Base-by-base conservation (phyloP, 2,888 invertebrate genomes). In the Drosophila nigritarsus region DNA sequence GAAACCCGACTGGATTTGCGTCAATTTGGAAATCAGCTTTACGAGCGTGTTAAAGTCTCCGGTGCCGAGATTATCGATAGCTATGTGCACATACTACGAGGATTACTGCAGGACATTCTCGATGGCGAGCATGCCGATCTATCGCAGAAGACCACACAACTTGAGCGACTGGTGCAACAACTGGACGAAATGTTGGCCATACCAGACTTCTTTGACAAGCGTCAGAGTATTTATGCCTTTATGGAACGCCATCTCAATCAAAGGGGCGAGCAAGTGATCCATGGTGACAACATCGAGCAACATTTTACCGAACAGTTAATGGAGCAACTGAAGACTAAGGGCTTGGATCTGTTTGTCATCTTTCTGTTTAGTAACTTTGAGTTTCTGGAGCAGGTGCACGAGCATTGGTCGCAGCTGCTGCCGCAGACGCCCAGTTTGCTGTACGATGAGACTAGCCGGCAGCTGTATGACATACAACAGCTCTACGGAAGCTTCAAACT, bases 331-430 rank as follows among this genome's bases (percentile, higher is more conserved):
- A 87, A 89, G 30, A 63, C 79, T 30, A 90, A 90, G 51, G 92
- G 91, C 0, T 34, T 92, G 27, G 92, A 91, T 69, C 67, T 91
- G 11, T 90, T 91, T 59, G 80, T 91, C 27, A 81, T 89, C 34
- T 92, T 89, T 69, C 74, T 91, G 18, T 91, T 91, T 11, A 92
- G 92, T 58, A 92, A 91, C 59, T 91, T 91, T 65, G 92, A 91
- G 62, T 91, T 91, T 27, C 66, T 91, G 6, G 92, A 91, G 36
- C 84, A 82, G 36, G 74, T 91, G 27, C 91, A 91, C 51, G 73
- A 81, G 18, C 82, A 91, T 8, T 91, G 92, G 92, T 20, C 62
- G 0, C 59, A 69, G 1, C 38, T 90, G 36, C 15, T 92, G 63
- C 80, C 87, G 1, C 75, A 86, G 50, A 56, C 76, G 24, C 66